phyloP scores from a whole-genome alignment of 2,888 invertebrate species.

The Hirtodrosophila cameraria region DNA sequence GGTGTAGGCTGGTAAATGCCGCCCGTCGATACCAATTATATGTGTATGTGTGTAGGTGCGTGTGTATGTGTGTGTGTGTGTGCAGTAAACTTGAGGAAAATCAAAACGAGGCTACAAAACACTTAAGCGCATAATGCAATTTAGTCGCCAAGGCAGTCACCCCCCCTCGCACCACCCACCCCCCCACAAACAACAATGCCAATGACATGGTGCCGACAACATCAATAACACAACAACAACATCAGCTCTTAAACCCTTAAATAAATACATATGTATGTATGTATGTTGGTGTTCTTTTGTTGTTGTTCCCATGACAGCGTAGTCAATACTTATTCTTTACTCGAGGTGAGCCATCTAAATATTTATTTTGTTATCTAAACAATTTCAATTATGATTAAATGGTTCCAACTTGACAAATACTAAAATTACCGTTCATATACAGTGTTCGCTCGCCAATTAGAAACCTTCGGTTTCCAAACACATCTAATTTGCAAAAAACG shows the following conservation, averaged over 20 bases:
- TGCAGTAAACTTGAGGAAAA: constrained; percentile 70
- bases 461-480: too few relatives aligned
- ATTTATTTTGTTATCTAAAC: constrained; percentile 27
- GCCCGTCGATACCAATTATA: neutral
- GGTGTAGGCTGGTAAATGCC: constrained; percentile 4
- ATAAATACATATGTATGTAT: too few relatives aligned
- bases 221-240: constrained; percentile 28
- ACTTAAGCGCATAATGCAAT: constrained; percentile 77
- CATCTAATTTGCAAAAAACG: too few relatives aligned
- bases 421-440: neutral
- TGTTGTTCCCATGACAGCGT: constrained; percentile 33
- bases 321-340: constrained; percentile 4
- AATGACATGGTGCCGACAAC: constrained; percentile 53
- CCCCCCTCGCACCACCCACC: constrained; percentile 2
- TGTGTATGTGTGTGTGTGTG: constrained; percentile 28
- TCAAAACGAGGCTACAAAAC: constrained; percentile 70
- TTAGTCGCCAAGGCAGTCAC: constrained; percentile 60
- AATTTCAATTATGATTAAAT: constrained; percentile 1
- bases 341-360: constrained; percentile 1
- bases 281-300: too few relatives aligned
- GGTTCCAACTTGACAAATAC: neutral
- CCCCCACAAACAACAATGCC: constrained; percentile 46
- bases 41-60: constrained; percentile 21
- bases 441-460: neutral
- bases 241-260: constrained; percentile 21